A percentile compares a stretch with the other conserved stretches of the same genome.
phyloP scores from a whole-genome alignment of 2,888 invertebrate genomes.

The Trichopoda pennipes region DNA sequence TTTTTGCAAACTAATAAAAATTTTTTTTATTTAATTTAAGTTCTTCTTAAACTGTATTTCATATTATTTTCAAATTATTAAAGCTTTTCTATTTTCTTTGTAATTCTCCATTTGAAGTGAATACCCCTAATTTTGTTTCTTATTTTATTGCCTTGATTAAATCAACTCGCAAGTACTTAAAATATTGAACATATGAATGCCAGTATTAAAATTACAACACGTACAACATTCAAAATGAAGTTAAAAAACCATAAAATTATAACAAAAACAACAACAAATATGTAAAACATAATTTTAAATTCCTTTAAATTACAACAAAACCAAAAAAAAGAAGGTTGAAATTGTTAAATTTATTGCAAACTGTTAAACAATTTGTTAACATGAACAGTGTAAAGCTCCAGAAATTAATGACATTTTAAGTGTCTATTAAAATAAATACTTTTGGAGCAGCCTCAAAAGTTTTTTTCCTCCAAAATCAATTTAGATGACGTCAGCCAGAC shows the following conservation, averaged over 20 bases:
- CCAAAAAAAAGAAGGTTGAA: conserved; percentile 13
- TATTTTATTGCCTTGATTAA: conserved; percentile 59
- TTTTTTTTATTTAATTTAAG: background rate
- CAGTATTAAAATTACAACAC: conserved; percentile 62
- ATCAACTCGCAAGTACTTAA: conserved; percentile 49
- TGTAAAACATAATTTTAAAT: conserved; percentile 26
- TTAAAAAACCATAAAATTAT: conserved; percentile 63
- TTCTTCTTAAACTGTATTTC: background rate
- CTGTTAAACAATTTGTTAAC: conserved; percentile 57
- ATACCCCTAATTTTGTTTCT: conserved; percentile 28
- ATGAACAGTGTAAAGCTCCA: background rate
- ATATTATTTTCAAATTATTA: background rate
- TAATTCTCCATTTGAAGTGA: background rate
- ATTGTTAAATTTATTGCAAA: conserved; percentile 50
- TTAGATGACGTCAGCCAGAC: too few relatives aligned
- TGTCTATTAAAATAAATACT: background rate
- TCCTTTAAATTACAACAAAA: conserved; percentile 17
- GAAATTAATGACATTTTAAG: conserved; percentile 41
- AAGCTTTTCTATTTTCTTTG: background rate
- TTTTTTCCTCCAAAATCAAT: too few relatives aligned
- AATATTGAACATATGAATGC: conserved; percentile 12
- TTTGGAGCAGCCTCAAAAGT: background rate
- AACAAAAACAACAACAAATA: conserved; percentile 41
- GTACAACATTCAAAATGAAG: conserved; percentile 50
- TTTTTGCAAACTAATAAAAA: background rate